Base-by-base conservation (phyloP, 2,797 vertebrate species). In the Halcyon badia region DNA sequence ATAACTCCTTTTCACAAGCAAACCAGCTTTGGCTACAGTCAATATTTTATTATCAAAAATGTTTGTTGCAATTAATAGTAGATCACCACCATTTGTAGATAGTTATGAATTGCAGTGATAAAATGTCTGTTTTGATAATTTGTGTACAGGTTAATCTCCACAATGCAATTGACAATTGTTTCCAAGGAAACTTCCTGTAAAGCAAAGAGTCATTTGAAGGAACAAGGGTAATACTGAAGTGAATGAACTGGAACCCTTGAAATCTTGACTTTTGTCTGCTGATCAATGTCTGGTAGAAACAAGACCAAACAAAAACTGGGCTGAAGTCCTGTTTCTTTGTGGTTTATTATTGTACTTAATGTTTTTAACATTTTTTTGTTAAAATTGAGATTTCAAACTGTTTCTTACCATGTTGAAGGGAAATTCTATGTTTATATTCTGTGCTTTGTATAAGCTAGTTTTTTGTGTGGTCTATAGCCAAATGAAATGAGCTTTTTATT, bases 341-440 rank as follows among this genome's bases (percentile, higher is more conserved):
- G 12, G 8, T 56, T 89, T 82, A 73, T 24, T 93, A 37, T 57
- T 0, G 1, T 68, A 84, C 87, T 86, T 46, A 44, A 39, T 77
- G 64, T 31, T 82, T 80, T 62, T 33, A 90, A 81, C 2, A 7
- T n/a, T 75, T 91, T 37, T 65, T 41, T 39, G 14, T 70, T 51
- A 28, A 61, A 82, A 96, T 52, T 44, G 81, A 52, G 85, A 87
- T 52, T 48, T 46, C 14, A 78, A 80, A 33, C 1, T 56, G 10
- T 51, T 96, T 94, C 11, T 85, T 76, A 79, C 41, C 21, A 49
- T 39, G 66, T 69, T 90, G 57, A 95, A 96, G 94, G 41, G 51
- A 90, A 92, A 33, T 14, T 6, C 6, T 60, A 33, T 11, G 11
- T 82, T 94, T 85, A 11, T 49, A 22, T 48, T 28, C 24, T 65